Conservation (phyloP, 2,797 vertebrate species). For the Coendou prehensilis region DNA sequence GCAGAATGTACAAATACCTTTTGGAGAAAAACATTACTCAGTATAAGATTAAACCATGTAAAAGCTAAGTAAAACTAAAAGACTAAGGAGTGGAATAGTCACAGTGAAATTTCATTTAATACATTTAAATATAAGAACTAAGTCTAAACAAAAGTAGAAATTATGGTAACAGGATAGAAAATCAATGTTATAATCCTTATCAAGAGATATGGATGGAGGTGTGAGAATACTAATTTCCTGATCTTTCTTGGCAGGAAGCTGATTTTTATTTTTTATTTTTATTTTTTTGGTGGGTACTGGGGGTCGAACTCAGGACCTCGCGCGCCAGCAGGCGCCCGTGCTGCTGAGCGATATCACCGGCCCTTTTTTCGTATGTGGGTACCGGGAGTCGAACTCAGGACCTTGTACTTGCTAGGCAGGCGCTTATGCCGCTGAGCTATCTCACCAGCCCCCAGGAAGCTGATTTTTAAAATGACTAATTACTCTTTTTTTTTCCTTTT, state of each 20-base stretch:
- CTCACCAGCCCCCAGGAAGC: not conserved
- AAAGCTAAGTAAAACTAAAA: slow-evolving; percentile 21
- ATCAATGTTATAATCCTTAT: not conserved
- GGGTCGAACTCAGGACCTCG: too few species aligned
- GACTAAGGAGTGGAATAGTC: not conserved
- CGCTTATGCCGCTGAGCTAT: too few species aligned
- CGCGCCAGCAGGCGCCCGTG: too few species aligned
- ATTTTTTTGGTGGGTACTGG: too few species aligned
- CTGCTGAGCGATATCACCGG: too few species aligned
- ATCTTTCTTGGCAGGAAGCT: slow-evolving; percentile 21
- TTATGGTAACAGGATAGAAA: slow-evolving; percentile 1
- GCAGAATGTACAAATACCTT: not conserved
- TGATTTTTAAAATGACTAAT: not conserved
- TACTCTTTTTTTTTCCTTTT: too few species aligned
- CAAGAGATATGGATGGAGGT: not conserved
- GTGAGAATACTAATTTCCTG: not conserved
- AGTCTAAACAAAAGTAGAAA: not conserved
- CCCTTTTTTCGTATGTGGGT: too few species aligned
- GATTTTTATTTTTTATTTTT: not conserved
- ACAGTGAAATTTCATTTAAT: not conserved
- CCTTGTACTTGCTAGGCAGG: too few species aligned
- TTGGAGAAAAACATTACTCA: slow-evolving; percentile 22
- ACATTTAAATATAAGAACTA: not conserved
- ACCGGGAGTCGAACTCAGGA: too few species aligned
- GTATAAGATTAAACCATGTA: not conserved